Conservation (phyloP, 2,797 vertebrate species). For the Hippocampus kuda region DNA sequence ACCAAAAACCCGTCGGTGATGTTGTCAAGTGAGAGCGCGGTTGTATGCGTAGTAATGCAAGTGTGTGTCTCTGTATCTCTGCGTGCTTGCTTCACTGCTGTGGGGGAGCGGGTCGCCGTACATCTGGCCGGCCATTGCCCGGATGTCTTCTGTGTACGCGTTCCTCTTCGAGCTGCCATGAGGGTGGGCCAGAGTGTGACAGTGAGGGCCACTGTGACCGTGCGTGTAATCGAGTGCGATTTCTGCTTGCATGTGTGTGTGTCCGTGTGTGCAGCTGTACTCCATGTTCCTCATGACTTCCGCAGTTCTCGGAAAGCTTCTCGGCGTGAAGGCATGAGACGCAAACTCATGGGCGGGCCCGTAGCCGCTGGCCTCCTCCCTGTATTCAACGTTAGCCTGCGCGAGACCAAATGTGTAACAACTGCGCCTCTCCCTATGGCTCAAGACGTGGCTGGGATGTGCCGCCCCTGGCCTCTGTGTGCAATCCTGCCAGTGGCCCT, state of each 20-base stretch:
- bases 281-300: conserved; percentile 21
- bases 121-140: conserved; percentile 57
- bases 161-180: neutral
- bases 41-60: conserved; percentile 25
- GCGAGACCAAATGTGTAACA: conserved; percentile 25
- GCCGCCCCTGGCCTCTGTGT: conserved; percentile 18
- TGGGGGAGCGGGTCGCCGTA: conserved; percentile 35
- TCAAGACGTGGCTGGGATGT: conserved; percentile 26
- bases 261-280: neutral
- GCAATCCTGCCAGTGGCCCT: conserved; percentile 24
- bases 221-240: neutral
- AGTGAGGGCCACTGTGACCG: accelerated
- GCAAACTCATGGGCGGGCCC: conserved; percentile 5
- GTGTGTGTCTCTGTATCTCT: conserved; percentile 9
- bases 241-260: neutral
- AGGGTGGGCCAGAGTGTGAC: neutral
- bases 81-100: neutral
- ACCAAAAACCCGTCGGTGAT: conserved; percentile 40
- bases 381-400: neutral
- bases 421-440: conserved; percentile 6
- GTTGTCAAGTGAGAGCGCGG: conserved; percentile 26
- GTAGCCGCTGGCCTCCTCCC: neutral
- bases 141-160: conserved; percentile 44
- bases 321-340: conserved; percentile 6
- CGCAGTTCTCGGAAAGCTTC: neutral